Base-by-base conservation (phyloP, 2,113 vertebrate genomes). In the Proteles cristata region DNA sequence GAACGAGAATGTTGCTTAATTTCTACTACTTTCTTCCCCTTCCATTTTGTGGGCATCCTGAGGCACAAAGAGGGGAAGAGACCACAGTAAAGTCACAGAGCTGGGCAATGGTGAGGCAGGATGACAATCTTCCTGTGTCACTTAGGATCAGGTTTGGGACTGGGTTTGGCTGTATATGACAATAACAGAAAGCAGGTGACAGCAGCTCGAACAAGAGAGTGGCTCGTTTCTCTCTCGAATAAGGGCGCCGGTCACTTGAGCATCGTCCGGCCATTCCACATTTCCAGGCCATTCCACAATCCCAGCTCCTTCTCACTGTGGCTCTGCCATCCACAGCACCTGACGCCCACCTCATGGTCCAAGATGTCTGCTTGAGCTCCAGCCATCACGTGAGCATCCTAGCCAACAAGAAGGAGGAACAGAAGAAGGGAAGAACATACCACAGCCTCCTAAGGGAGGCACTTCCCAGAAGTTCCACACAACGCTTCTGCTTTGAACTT, bases 391-490 rank as follows among this genome's bases (percentile, higher is more conserved):
- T 66, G 66, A 55, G 21, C 76, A 66, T 88, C n/a, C 45, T 6
- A 55, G 63, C 65, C 26, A 15, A 28, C 43, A 63, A 53, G 65
- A 43, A 80, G 10, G 53, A 63, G 19, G 50, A 61, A 69, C 4
- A 14, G 48, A n/a, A 7, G 7, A 7, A 8, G 7, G 11, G 19
- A 87, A 33, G 50, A 7, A 12, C 0, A 0, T 4, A 2, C 11
- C 31, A 33, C 23, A 39, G 39, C 61, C 26, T 86, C 11, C 48
- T 26, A 28, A 33, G 55, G 35, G 28, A 28, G 39, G 39, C 39
- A 4, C 19, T 39, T 81, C 23, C 23, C 9, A 43, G 66, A 63
- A 65, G 83, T 35, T 55, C 43, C 66, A 87, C 66, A 55, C 14
- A 39, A 50, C 73, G 33, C 11, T 81, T 55, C 28, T n/a, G n/a